These are phyloP conservation scores for Bufo bufo DNA, from an alignment of 2,113 vertebrate genomes.

Conservation along the genomic window DNA sequence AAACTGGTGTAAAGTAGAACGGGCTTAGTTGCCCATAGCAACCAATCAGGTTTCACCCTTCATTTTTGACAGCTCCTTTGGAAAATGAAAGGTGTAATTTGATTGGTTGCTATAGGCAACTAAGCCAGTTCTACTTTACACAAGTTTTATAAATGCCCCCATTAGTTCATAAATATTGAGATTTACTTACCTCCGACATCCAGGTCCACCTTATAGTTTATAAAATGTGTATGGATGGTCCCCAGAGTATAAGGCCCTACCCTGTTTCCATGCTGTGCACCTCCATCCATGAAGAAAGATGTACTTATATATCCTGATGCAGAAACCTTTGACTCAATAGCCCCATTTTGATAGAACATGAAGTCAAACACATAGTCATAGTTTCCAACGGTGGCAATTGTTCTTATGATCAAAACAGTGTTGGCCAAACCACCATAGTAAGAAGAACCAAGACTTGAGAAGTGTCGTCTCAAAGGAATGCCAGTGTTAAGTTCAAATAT, in stretches of 20 bases:
- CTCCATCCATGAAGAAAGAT: constrained; percentile 69
- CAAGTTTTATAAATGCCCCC: no score
- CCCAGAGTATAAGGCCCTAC: constrained; percentile 81
- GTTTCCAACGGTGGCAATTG: constrained; percentile 81
- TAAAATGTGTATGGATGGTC: constrained; percentile 83
- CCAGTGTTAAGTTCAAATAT: constrained; percentile 87
- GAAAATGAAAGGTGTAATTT: no score
- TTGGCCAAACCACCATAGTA: constrained; percentile 82
- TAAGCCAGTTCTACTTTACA: no score
- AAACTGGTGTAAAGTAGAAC: no score
- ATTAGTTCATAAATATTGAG: not conserved
- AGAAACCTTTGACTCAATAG: constrained; percentile 83
- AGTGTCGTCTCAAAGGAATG: constrained; percentile 85
- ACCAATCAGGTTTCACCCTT: no score
- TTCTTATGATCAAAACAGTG: constrained; percentile 80
- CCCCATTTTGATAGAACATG: constrained; percentile 85
- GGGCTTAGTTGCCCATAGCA: no score
- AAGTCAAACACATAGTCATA: constrained; percentile 89
- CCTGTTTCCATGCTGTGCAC: constrained; percentile 76
- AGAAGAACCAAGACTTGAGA: constrained; percentile 74
- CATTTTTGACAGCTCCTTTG: no score
- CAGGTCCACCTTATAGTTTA: constrained; percentile 88
- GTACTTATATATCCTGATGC: constrained; percentile 84
- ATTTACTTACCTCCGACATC: constrained; percentile 81
- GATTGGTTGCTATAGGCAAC: no score